Evolutionary conservation across 2,113 vertebrate genomes (phyloP), one percentile per base, ranked within the genome.

Genomic region (Sclerurus mexicanus): DNA sequence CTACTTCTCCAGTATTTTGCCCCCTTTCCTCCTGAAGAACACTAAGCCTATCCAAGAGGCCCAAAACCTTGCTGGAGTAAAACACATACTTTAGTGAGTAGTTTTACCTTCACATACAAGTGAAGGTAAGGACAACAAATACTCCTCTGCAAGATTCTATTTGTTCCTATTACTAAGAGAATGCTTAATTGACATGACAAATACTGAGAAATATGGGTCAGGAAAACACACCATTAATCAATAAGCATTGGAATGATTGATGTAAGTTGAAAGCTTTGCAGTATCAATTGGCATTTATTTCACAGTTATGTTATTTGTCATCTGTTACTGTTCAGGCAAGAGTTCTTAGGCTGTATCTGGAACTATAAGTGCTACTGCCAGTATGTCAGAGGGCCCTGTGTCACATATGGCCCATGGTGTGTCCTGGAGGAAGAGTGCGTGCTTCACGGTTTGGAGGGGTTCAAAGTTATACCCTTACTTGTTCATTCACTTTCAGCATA

Each of bases 201-300:
- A 96, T 46, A 87, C 58, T 50, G 42, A 84, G 23, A 71, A 81
- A 95, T 46, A 89, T 0, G 1, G 20, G 21, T 60, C 75, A 12
- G 35, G 64, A 71, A 95, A 89, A 93, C 25, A 67, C 15, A 59
- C 25, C 8, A 66, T 92, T 67, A 89, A 93, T 91, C 89, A 84
- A 84, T 89, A 87, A 71, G 23, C 35, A 58, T 16, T 63, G 52
- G 35, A 91, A 83, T 50, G 52, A 91, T 0, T 49, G 68, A 89
- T 40, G 8, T 12, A 74, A 81, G 15, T 18, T 72, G 81, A 93
- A 87, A 94, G 56, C 35, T 78, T 75, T 72, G 42, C 66, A 83
- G 49, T 23, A 91, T 44, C 60, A 85, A 40, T 22, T 78, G 81
- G 44, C 14, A 72, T 91, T 81, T 89, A 63, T 81, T 58, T 78